A percentile compares a stretch with the other conserved stretches of the same genome.
These are phyloP conservation scores for Punctoribates punctum DNA, from an alignment of 2,888 invertebrate genomes.

Conservation along the genomic window DNA sequence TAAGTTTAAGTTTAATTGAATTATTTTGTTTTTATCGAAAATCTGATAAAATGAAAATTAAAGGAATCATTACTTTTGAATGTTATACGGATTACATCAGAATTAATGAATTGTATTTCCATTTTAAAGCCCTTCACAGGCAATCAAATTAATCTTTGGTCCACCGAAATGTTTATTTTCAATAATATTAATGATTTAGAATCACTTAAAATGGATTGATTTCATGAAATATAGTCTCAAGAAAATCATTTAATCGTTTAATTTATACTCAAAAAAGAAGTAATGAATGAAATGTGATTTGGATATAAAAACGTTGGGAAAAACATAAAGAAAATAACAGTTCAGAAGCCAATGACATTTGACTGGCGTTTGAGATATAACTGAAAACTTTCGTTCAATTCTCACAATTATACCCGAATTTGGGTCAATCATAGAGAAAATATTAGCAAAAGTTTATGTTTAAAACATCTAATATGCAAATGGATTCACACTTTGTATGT, in stretches of 20 bases:
- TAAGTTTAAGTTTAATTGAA: too few relatives aligned
- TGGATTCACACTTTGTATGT: background rate
- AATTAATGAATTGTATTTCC: too few relatives aligned
- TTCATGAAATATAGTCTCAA: too few relatives aligned
- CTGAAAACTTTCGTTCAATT: conserved; percentile 7
- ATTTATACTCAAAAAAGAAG: background rate
- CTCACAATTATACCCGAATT: background rate
- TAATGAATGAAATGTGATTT: conserved; percentile 3
- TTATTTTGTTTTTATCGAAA: too few relatives aligned
- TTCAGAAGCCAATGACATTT: conserved; percentile 19
- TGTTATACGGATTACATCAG: too few relatives aligned
- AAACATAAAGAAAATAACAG: background rate
- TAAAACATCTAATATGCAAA: conserved; percentile 19
- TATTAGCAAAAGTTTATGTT: background rate
- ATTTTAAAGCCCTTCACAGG: too few relatives aligned
- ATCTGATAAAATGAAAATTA: too few relatives aligned
- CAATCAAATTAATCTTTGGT: too few relatives aligned
- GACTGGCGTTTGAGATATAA: background rate
- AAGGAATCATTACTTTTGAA: too few relatives aligned
- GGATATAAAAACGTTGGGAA: background rate
- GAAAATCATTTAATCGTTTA: background rate
- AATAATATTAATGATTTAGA: too few relatives aligned
- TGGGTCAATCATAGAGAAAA: conserved; percentile 20
- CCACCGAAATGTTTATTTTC: too few relatives aligned
- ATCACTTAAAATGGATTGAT: too few relatives aligned